Base-by-base conservation (phyloP, 2,113 vertebrate species). In the Ardeotis arabs region DNA sequence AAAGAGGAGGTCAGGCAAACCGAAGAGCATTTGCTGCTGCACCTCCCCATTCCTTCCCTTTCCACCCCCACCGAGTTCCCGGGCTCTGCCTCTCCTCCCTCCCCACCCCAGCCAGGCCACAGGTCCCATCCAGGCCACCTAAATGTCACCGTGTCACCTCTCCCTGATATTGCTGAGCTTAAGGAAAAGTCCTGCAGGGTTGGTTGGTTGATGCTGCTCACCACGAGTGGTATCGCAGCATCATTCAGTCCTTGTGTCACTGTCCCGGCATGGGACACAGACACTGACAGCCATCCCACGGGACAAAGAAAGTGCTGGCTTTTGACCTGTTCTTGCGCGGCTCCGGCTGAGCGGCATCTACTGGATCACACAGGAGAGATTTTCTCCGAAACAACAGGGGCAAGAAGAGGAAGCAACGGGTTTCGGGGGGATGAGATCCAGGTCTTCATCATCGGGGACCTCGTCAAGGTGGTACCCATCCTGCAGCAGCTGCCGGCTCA, bases 381-480 rank as follows among this genome's bases (percentile, higher is more conserved):
- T 94, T 33, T 98, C 98, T 8, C 97, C 96, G 0, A 98, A 99
- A 88, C 98, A 98, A 95, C 99, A 99, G 80, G 97, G 93, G 41
- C 99, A 99, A 8, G 98, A 80, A 4, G 99, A 98, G 19, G 99
- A 98, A 22, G 98, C 76, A 53, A 99, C 55, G 8, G 99, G 98
- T 97, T 99, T 99, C 2, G 99, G 99, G 3, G 99, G 99, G 75
- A 99, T 99, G 90, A 99, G 98, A 97, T 99, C 99, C 92, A 99
- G 97, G 91, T 99, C 99, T 95, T 99, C 99, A 0, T 99, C 99
- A 5, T 99, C 99, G 0, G 99, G 99, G 79, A 99, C 99, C 96
- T 99, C 99, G 3, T 99, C 99, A 5, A 99, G 98, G 59, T 98
- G 99, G 95, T 99, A 99, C 5, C 99, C 99, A 1, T 99, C 99